Base-by-base conservation (phyloP, 2,797 vertebrate species). In the Sus cebifrons region DNA sequence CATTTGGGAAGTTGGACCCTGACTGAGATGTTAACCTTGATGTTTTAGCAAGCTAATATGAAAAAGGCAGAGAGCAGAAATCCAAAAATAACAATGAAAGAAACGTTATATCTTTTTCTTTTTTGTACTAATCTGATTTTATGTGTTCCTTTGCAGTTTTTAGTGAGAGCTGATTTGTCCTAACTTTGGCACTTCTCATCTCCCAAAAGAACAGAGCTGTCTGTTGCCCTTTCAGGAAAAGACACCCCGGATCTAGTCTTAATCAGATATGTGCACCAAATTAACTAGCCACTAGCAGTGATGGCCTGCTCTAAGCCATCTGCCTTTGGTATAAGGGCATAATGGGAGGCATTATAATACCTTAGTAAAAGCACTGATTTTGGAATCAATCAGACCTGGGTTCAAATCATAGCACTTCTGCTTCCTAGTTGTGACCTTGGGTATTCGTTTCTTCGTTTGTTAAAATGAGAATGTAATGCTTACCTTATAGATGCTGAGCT, bases 1-100 rank as follows among this genome's bases (percentile, higher is more conserved):
- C 89, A 77, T 94, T 77, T 87, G 95, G 94, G 62, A 96, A 96
- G 64, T 71, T 58, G 81, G 67, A 91, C 56, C 25, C 23, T 68
- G 56, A 86, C 40, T 60, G 92, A 89, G 70, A 91, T 60, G 82
- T 89, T 93, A 92, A 96, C 87, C 75, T 96, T 93, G 71, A 78
- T 73, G 52, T 75, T 91, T 97, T 8, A 85, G 67, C 49, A 86
- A 91, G 27, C 84, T 89, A 64, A 36, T 23, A 7, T 60, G 65
- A 91, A 96, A 94, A 96, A 60, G 1, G 5, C 2, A 8, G 21
- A 96, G 52, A 93, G 82, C 4, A 91, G 54, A 96, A 95, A 89
- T 78, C 49, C 18, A 94, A 86, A 92, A 78, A 58, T 40, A 91
- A 67, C 20, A 71, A 40, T 52, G 36, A 77, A 95, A 94, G 77